Base-by-base conservation (phyloP, 2,888 invertebrate genomes). In the Tenthredo livida region DNA sequence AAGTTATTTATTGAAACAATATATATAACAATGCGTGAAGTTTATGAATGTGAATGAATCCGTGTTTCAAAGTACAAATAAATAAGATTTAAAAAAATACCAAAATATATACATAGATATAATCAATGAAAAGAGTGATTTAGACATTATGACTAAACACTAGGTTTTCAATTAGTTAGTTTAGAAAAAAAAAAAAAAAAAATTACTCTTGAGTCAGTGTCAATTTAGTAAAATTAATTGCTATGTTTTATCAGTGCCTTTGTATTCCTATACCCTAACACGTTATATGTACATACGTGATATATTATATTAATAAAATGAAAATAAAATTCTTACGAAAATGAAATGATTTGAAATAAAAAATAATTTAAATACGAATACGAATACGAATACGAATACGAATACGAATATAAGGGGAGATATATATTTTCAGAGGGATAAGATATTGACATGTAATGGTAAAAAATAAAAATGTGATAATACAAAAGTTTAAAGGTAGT, bases 11-110 rank as follows among this genome's bases (percentile, higher is more conserved):
- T 2, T 61, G 10, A 65, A 82, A 82, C 15, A 82, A 37, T 65
- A 58, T 78, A 33, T 33, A 33, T 33, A 33, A 33, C 33, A 33
- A 33, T 29, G 2, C 33, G 25, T 10, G 2, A 10, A 54, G 54
- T 58, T 58, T 58, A 17, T 47, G 37, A 78, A 58, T 37, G 58
- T 58, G 78, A 78, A 78, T 78, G 78, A 78, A 78, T 37, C 10
- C 10, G 21, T 7, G 6, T 58, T 40, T 78, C n/a, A 29, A 78
- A 78, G 25, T 37, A n/a, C 25, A 25, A 43, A 43, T 12, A 43
- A 10, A 61, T 25, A 25, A 0, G 61, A 37, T 37, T n/a, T n/a
- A n/a, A n/a, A 9, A 72, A n/a, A 72, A 21, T 72, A 40, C n/a
- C 7, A 40, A 12, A n/a, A 72, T 40, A 29, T 29, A 29, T 29